A percentile compares a stretch with the other conserved stretches of the same genome.
phyloP scores from a whole-genome alignment of 2,113 vertebrate species.

The Platanista minor region DNA sequence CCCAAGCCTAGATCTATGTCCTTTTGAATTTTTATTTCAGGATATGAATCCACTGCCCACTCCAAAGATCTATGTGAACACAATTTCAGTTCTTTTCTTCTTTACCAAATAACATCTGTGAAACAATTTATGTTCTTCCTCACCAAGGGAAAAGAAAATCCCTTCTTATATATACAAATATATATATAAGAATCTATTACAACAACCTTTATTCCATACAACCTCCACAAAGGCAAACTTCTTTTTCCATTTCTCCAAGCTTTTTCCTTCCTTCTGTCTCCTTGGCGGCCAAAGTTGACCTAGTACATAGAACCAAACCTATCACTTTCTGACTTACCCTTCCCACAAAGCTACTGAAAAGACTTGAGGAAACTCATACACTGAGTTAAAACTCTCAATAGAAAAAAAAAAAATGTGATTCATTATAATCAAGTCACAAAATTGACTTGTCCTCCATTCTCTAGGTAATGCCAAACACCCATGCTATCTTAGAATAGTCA shows the following conservation, averaged over 20 bases:
- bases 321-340: background rate
- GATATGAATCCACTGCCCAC: background rate
- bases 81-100: background rate
- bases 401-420: slow-evolving; percentile 15
- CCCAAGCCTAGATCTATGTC: background rate
- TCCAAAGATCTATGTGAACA: slow-evolving; percentile 16
- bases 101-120: slow-evolving; percentile 30
- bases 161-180: background rate
- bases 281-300: background rate
- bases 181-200: background rate
- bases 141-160: background rate
- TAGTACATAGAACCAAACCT: background rate
- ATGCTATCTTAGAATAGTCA: background rate
- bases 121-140: background rate
- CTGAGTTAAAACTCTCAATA: slow-evolving; percentile 8
- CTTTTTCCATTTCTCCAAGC: background rate
- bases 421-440: slow-evolving; percentile 40
- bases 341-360: background rate
- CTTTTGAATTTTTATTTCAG: slow-evolving; percentile 21
- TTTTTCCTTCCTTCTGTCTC: background rate
- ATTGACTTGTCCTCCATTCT: background rate
- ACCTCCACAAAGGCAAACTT: background rate
- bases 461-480: slow-evolving; percentile 1
- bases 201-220: background rate
- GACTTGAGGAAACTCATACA: background rate